These are phyloP conservation scores for Sycophila sp. DNA, from an alignment of 1,140 invertebrate species.

Conservation along the genomic window DNA sequence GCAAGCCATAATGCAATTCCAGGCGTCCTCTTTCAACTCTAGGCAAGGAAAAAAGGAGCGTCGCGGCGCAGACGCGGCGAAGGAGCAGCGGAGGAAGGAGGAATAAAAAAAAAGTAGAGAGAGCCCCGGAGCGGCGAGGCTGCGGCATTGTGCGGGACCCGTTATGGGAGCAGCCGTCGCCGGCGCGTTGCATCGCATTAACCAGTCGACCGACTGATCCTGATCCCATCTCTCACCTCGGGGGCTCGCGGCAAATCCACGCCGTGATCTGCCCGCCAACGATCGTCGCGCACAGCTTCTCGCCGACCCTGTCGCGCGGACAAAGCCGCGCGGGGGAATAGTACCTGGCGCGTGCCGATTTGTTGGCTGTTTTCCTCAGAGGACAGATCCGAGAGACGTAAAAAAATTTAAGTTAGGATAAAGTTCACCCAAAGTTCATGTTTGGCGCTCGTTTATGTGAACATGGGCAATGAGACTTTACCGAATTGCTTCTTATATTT, in stretches of 20 bases:
- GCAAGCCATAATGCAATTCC: not conserved
- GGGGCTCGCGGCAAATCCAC: slow-evolving; percentile 20
- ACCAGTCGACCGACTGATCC: slow-evolving; percentile 65
- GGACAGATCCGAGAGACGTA: too few relatives aligned
- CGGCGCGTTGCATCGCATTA: slow-evolving; percentile 63
- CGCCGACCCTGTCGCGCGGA: not conserved
- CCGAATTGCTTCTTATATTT: too few relatives aligned
- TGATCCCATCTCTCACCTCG: slow-evolving; percentile 56
- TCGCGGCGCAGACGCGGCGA: not conserved
- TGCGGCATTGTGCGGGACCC: too few relatives aligned
- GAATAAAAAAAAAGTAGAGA: slow-evolving; percentile 21
- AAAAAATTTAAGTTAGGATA: too few relatives aligned
- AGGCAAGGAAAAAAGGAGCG: not conserved
- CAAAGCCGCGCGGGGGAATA: not conserved
- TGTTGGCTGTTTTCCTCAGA: too few relatives aligned
- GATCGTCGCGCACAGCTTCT: not conserved
- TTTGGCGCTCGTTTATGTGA: too few relatives aligned
- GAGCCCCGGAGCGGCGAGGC: too few relatives aligned
- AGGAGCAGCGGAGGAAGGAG: slow-evolving; percentile 1
- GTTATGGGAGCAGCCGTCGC: slow-evolving; percentile 51
- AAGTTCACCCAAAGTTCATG: too few relatives aligned
- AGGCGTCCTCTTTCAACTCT: too few relatives aligned
- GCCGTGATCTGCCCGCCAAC: not conserved
- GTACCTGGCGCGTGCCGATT: not conserved
- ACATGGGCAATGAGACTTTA: too few relatives aligned